phyloP scores from a whole-genome alignment of 2,888 invertebrate species.

The Hirtodrosophila duncani region DNA sequence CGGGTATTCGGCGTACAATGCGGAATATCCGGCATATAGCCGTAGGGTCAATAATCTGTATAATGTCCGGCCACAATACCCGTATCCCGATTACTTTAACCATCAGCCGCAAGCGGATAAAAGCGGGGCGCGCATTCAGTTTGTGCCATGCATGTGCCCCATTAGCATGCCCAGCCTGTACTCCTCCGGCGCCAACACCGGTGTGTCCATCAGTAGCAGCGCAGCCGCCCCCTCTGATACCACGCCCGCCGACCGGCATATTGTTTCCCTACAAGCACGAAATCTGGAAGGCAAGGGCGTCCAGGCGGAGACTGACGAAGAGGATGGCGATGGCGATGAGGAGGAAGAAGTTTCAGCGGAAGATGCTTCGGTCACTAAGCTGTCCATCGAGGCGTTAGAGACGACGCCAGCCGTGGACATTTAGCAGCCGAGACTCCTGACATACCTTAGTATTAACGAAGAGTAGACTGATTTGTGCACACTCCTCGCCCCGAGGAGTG shows the following conservation, averaged over 20 bases:
- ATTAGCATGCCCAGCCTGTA: constrained; percentile 59
- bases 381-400: constrained; percentile 13
- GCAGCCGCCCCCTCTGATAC: neutral
- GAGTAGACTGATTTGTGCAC: constrained; percentile 38
- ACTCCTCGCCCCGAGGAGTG: constrained; percentile 8
- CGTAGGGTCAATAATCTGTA: constrained; percentile 67
- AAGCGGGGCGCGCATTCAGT: constrained; percentile 57
- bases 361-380: constrained; percentile 1
- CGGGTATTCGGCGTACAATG: constrained; percentile 22
- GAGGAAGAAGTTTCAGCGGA: constrained; percentile 5
- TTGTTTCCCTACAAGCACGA: constrained; percentile 38
- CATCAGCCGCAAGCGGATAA: constrained; percentile 48
- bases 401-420: constrained; percentile 41
- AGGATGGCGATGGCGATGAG: constrained; percentile 5
- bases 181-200: neutral
- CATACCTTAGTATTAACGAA: constrained; percentile 5
- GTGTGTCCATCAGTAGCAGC: constrained; percentile 1
- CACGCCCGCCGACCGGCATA: constrained; percentile 15
- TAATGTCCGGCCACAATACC: constrained; percentile 72
- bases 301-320: constrained; percentile 18
- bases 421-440: constrained; percentile 32
- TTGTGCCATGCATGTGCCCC: constrained; percentile 77
- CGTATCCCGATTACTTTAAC: constrained; percentile 75
- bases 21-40: constrained; percentile 69
- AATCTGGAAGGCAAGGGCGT: constrained; percentile 31